Base-by-base conservation (phyloP, 2,797 vertebrate species). In the Trachops cirrhosus region DNA sequence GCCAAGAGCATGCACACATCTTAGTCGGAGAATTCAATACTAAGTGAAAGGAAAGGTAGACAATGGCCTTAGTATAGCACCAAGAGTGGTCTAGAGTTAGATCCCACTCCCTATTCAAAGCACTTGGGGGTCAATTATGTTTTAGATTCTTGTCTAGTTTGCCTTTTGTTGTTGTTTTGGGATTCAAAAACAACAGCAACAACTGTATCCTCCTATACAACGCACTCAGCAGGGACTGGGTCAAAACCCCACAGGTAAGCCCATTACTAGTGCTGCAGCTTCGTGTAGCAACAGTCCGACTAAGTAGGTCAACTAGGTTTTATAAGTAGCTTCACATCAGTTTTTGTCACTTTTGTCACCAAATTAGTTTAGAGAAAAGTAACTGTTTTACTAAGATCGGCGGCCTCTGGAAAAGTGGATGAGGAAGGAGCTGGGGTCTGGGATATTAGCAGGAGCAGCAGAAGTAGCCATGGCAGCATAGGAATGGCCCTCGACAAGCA, bases 391-490 rank as follows among this genome's bases (percentile, higher is more conserved):
- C 14, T 48, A 64, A 75, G 34, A 50, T 22, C 34, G 16, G 21
- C 24, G 4, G 34, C 39, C 18, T 86, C 71, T 50, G 39, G 10
- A 89, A 79, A 48, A 75, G 14, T 41, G 41, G 10, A 4, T 46
- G 19, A 80, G 37, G 12, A 67, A 22, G 3, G 11, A 50, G 26
- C 77, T 86, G 9, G 50, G 39, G 46, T 73, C 71, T 74, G 64
- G 24, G 37, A 7, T 22, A 41, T 24, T 24, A 62, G 22, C n/a
- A 78, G 9, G 29, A 85, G 22, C 29, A 39, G 21, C 26, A 54
- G 3, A 44, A 70, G 32, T 16, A 19, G 1, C 4, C 24, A 3
- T 0, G 54, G 2, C 9, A 9, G 0, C 29, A 39, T 0, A 21
- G 22, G 29, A 29, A 62, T 1, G 26, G 26, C 29, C 26, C 29